These are phyloP conservation scores for Acanthurus leucopareius DNA, from an alignment of 2,797 vertebrate species.

Conservation along the genomic window DNA sequence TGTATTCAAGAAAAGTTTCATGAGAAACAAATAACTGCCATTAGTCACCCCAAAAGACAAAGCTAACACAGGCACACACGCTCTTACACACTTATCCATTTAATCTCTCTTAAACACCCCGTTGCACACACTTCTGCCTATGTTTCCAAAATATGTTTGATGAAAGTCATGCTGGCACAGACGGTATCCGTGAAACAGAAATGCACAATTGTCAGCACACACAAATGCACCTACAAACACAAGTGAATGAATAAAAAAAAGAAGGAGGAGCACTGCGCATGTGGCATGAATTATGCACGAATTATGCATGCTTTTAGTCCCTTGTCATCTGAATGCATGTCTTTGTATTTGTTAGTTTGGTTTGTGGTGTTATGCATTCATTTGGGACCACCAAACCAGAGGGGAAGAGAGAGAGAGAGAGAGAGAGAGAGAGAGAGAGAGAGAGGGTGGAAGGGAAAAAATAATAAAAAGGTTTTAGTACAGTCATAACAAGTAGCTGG, in stretches of 20 bases:
- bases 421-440: background rate
- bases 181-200: constrained; percentile 4
- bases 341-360: constrained; percentile 69
- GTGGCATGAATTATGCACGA: constrained; percentile 73
- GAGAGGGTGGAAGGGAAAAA: background rate
- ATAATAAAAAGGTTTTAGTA: constrained; percentile 33
- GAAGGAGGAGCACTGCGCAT: constrained; percentile 25
- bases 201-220: background rate
- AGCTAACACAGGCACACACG: constrained; percentile 14
- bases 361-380: constrained; percentile 60
- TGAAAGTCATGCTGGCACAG: constrained; percentile 24
- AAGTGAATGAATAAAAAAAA: constrained; percentile 47
- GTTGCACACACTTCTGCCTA: background rate
- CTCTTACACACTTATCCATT: background rate
- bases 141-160: constrained; percentile 22
- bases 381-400: constrained; percentile 54
- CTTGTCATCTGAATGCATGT: constrained; percentile 68
- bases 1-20: constrained; percentile 60
- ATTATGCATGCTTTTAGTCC: constrained; percentile 67
- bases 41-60: constrained; percentile 57
- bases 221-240: constrained; percentile 4
- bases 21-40: constrained; percentile 65
- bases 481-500: constrained; percentile 33
- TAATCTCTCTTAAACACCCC: constrained; percentile 2
- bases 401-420: background rate